Evolutionary conservation across 2,888 invertebrate species (phyloP), one percentile per base, ranked within the genome.

Genomic region (Chrysotoxum bicinctum): DNA sequence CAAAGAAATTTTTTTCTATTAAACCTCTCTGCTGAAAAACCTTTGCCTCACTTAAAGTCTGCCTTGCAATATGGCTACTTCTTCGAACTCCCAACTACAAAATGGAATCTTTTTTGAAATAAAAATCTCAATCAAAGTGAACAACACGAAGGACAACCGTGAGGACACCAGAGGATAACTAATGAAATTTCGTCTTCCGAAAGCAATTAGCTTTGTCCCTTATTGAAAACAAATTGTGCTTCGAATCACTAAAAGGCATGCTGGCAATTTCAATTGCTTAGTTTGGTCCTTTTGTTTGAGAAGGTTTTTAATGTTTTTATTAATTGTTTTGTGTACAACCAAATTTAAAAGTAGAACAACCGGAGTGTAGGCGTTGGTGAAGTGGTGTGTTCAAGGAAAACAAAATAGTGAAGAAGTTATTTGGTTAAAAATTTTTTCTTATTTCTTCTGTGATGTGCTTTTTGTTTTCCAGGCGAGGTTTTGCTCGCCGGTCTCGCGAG

Each of bases 261-360:
- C 77, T 69, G 69, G 77, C 81, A 82, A 86, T 86, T 86, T 86
- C 56, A 76, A 81, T 81, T 77, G 69, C 54, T 77, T 69, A 75
- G 16, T 72, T 73, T 45, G n/a, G 32, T 74, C 56, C 66, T 72
- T 76, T 83, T 73, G 62, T 68, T 73, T 30, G 16, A 16, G n/a
- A 37, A 32, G 37, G 30, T 30, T 43, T 40, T 19, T 32, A 4
- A 35, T 69, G 50, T 26, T 64, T 60, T 14, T 19, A 14, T 30
- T 32, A 43, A 58, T 66, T 64, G 74, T 64, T 69, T 68, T 30
- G 56, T 19, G 35, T 21, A 14, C 3, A 16, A 9, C 3, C 32
- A 26, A 64, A 70, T 26, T 26, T n/a, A 43, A 52, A 54, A 3
- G 23, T 12, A 0, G 7, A 50, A 14, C 9, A 16, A 16, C 8